These are phyloP conservation scores for Lumbricus terrestris DNA, from an alignment of 2,888 invertebrate genomes.

Conservation along the genomic window DNA sequence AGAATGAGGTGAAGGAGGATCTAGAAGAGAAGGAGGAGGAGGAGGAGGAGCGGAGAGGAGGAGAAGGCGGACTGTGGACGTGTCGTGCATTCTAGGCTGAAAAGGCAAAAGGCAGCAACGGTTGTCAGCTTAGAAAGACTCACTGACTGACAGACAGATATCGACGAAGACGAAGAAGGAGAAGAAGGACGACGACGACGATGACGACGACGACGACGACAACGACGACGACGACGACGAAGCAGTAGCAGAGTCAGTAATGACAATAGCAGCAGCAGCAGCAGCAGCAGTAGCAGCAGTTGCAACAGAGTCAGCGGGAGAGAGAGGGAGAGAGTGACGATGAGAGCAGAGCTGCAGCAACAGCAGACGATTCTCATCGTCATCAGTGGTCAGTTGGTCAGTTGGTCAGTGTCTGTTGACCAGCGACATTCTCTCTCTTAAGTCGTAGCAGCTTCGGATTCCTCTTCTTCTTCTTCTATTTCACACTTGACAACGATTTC, in stretches of 20 bases:
- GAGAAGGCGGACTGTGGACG: not conserved
- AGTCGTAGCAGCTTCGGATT: too few species aligned
- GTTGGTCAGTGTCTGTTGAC: not conserved
- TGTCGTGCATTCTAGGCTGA: not conserved
- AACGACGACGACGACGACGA: not conserved
- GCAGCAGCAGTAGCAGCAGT: not conserved
- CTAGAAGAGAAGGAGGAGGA: too few species aligned
- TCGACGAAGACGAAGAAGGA: not conserved
- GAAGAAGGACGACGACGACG: too few species aligned
- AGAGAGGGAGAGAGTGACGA: not conserved
- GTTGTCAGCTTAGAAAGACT: conserved; percentile 3
- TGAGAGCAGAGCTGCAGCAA: not conserved
- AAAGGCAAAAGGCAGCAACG: not conserved
- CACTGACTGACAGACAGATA: not conserved
- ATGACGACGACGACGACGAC: not conserved
- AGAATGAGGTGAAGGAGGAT: too few species aligned
- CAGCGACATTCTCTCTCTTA: not conserved
- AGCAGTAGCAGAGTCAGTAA: not conserved
- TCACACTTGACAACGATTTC: not conserved
- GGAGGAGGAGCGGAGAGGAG: too few species aligned
- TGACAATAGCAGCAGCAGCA: not conserved
- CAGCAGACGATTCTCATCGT: not conserved
- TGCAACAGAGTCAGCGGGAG: not conserved
- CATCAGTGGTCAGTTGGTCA: too few species aligned
- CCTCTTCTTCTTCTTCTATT: too few species aligned